phyloP scores from a whole-genome alignment of 2,113 vertebrate genomes.

The Chiloscyllium plagiosum region DNA sequence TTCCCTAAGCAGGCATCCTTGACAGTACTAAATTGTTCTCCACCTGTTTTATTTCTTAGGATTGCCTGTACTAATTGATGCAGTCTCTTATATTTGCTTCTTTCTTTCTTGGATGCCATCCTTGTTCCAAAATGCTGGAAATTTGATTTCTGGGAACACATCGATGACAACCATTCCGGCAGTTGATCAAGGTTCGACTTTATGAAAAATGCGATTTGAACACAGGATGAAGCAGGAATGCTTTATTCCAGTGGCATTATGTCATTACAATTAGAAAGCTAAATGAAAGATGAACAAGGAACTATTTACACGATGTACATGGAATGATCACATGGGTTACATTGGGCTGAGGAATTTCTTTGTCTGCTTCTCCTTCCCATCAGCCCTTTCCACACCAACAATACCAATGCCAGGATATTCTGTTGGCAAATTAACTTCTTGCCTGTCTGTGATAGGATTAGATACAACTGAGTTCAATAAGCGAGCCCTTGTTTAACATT shows the following conservation, averaged over 20 bases:
- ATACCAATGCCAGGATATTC: background rate
- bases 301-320: too few relatives aligned
- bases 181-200: background rate
- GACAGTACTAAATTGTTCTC: background rate
- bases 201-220: background rate
- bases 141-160: background rate
- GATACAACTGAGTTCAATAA: background rate
- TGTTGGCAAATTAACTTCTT: background rate
- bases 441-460: background rate
- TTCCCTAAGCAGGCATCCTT: background rate
- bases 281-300: too few relatives aligned
- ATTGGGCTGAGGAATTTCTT: too few relatives aligned
- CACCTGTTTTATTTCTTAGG: background rate
- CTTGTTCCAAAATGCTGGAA: background rate
- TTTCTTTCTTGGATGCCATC: background rate
- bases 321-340: too few relatives aligned
- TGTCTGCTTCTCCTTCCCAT: too few relatives aligned
- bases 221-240: too few relatives aligned
- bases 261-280: too few relatives aligned
- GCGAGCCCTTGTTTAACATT: background rate
- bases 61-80: background rate
- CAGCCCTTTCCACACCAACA: too few relatives aligned
- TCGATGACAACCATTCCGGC: background rate
- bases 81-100: background rate
- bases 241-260: background rate